A percentile compares a stretch with the other conserved stretches of the same genome.
Conservation (phyloP, 92 coral and sea anemone genomes). For the Porites lobata region DNA sequence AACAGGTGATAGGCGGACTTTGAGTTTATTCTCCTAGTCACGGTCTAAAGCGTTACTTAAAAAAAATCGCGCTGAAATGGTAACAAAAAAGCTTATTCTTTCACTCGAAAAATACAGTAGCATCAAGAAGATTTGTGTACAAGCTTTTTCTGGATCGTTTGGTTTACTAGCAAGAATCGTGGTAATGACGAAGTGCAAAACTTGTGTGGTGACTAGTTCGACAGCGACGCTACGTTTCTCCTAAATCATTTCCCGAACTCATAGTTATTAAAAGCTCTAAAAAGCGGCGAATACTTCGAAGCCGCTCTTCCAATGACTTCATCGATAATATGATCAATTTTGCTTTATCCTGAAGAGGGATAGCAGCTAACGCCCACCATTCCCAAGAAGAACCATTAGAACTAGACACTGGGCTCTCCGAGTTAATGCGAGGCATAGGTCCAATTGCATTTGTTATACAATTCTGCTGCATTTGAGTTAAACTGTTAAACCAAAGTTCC, state of each 20-base stretch:
- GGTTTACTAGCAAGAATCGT: no score
- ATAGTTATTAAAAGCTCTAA: conserved; percentile 60
- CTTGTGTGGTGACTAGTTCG: not conserved
- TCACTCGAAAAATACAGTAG: no score
- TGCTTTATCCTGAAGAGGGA: conserved; percentile 83
- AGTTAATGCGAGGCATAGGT: conserved; percentile 61
- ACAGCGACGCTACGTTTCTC: not conserved
- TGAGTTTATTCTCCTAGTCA: no score
- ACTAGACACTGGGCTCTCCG: not conserved
- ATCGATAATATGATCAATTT: conserved; percentile 88
- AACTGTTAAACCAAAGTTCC: conserved; percentile 74
- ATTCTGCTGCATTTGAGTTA: conserved; percentile 73
- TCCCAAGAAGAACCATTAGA: conserved; percentile 82
- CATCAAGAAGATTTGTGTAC: no score
- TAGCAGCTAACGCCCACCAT: conserved; percentile 94
- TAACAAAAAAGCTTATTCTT: no score
- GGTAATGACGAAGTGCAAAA: not conserved
- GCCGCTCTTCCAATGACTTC: conserved; percentile 85
- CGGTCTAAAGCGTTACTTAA: no score
- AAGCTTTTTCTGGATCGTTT: no score
- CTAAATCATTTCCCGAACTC: not conserved
- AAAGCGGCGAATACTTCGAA: conserved; percentile 83
- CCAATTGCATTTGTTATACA: conserved; percentile 90
- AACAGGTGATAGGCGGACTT: no score
- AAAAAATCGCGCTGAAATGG: no score